Evolutionary conservation across 2,888 invertebrate genomes (phyloP).

Genomic region (Macaria notata): DNA sequence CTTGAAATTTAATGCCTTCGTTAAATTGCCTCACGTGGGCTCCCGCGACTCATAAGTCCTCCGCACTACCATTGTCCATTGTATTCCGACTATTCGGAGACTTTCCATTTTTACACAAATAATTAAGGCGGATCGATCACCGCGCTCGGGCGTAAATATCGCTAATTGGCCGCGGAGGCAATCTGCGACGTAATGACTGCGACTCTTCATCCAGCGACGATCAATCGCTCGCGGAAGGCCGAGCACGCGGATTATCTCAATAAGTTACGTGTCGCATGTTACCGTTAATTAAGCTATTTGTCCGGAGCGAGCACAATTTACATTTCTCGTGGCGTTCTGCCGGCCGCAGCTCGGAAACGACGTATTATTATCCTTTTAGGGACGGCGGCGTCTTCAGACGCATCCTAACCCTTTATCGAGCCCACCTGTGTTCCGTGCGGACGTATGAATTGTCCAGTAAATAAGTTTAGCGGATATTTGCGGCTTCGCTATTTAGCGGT

Average conservation of each 20-base stretch:
- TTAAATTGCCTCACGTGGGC: slow-evolving; percentile 72
- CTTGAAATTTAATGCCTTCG: slow-evolving; percentile 76
- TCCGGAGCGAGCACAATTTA: slow-evolving; percentile 75
- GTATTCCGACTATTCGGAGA: slow-evolving; percentile 45
- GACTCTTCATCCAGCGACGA: slow-evolving; percentile 27
- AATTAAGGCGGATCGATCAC: slow-evolving; percentile 29
- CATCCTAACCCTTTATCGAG: slow-evolving; percentile 76
- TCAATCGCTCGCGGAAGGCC: slow-evolving; percentile 27
- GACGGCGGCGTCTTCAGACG: slow-evolving; percentile 73
- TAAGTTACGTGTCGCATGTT: slow-evolving; percentile 70
- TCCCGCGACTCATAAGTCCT: slow-evolving; percentile 53
- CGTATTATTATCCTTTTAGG: slow-evolving; percentile 82
- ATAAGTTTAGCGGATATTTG: slow-evolving; percentile 77
- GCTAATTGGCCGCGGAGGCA: slow-evolving; percentile 25
- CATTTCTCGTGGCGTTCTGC: slow-evolving; percentile 73
- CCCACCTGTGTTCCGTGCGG: slow-evolving; percentile 76
- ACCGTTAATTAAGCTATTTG: slow-evolving; percentile 82
- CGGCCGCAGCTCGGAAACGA: slow-evolving; percentile 68
- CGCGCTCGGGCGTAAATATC: slow-evolving; percentile 21
- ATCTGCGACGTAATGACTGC: slow-evolving; percentile 25
- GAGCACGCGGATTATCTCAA: slow-evolving; percentile 65
- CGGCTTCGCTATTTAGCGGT: slow-evolving; percentile 70
- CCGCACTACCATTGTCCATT: slow-evolving; percentile 60
- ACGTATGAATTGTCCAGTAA: slow-evolving; percentile 81
- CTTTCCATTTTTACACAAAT: slow-evolving; percentile 38